Base-by-base conservation (phyloP, 2,797 vertebrate genomes). In the Enteromius treurensis region DNA sequence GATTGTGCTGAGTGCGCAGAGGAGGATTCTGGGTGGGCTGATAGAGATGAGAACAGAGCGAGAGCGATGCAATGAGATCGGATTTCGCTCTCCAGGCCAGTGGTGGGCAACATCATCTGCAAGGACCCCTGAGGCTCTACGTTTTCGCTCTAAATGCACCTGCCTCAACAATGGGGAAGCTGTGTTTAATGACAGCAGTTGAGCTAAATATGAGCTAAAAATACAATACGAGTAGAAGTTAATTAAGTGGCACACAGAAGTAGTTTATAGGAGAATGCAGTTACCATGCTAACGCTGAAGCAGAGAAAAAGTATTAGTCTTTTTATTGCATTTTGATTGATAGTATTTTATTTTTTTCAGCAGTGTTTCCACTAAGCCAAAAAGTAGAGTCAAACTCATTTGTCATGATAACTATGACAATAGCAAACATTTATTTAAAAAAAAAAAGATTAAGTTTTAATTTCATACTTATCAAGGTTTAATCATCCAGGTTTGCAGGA, bases 1-100 rank as follows among this genome's bases (percentile, higher is more conserved):
- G 89, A 87, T 89, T 92, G 88, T 94, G 93, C 94, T 95, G 94
- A 95, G 89, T 88, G 85, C 62, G 93, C 94, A 93, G 88, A 17
- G 4, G 82, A 85, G 89, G 90, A 83, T 89, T 78, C 91, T 90
- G 89, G 87, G 89, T 90, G 86, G 87, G 88, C 58, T 89, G 89
- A 88, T 89, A 84, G 87, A 91, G 60, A 60, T 86, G 87, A 87
- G 51, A 73, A 34, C 55, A 7, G 23, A 49, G 19, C 13, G 45
- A 62, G 47, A 82, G 79, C 86, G 84, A 86, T 85, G 6, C 79
- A 79, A 77, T 2, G 80, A 81, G 74, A 84, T 84, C 74, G 32
- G 74, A 65, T 84, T 87, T 81, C 70, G 15, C 42, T 32, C 81
- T 77, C 23, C 80, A 51, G 73, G 55, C 71, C 58, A 83, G 77